Base-by-base conservation (phyloP, 2,797 vertebrate species). In the Anas flavirostris region DNA sequence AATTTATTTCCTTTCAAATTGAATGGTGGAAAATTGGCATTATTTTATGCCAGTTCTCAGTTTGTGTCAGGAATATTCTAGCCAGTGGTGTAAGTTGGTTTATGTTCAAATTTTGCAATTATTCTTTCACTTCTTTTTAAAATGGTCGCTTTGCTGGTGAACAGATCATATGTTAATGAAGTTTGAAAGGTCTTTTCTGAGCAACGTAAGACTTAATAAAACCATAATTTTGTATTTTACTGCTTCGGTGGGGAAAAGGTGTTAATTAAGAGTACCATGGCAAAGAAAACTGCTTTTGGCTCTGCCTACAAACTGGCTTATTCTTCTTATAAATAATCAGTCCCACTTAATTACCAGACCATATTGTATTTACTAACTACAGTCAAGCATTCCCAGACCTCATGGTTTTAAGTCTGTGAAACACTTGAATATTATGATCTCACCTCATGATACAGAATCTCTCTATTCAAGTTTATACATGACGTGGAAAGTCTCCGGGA, bases 381-480 rank as follows among this genome's bases (percentile, higher is more conserved):
- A 0, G 0, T 53, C 90, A 87, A 93, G 84, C 85, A 63, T 82
- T 96, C 91, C 94, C 94, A 94, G 93, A 82, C 87, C 82, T 90
- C 73, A 31, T 26, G 53, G 87, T 60, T 91, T 88, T 82, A 69
- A 82, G 95, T 69, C 91, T 91, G 73, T 95, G 93, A 95, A 95
- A 96, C 50, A 62, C 91, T 90, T 90, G 77, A 59, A 73, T 48
- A 22, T 86, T 92, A 82, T 91, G 82, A 94, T 91, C 91, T 95
- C 85, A 93, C 77, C 60, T 91, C 80, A 56, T 11, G 91, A 84
- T 93, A 94, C 67, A 91, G 80, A 91, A 91, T 90, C 92, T 92
- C 75, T 89, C 91, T 53, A 90, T 69, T 95, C 95, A 95, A 96
- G 95, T 97, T 95, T 48, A 67, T 88, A 95, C 94, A 95, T 86